Evolutionary conservation across 2,797 vertebrate genomes (phyloP), one percentile per base, ranked within the genome.

Genomic region (Odontamblyopus lacepedii): DNA sequence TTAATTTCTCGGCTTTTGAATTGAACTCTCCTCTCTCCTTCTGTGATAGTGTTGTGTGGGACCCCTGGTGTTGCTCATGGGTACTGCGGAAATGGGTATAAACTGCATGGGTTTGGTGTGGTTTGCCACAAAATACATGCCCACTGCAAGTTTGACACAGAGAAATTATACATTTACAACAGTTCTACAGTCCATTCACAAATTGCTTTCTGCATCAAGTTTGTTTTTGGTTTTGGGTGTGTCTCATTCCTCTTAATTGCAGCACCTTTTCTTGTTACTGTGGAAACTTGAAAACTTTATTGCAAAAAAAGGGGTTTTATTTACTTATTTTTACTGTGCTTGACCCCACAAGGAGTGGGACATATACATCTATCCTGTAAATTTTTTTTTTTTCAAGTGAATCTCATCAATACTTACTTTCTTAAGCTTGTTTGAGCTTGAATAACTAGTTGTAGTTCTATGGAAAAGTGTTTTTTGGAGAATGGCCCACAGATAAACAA

Each of bases 71-170:
- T 93, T 93, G 93, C 76, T 94, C 92, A 85, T 91, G 86, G 93
- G 92, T 95, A 94, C 94, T 92, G 80, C 94, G 93, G 88, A 83
- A 64, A 93, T 92, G 92, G 94, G 94, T 95, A 95, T 93, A 92
- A 91, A 91, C 83, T 94, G 94, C 94, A 95, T 95, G 94, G 92
- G 93, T 94, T 93, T 95, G 93, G 89, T 92, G 90, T 93, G 87
- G 77, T 88, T 88, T 81, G 38, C 85, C 84, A 84, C 86, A 77
- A 75, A 74, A 77, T 79, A 86, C 78, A 78, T 87, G 81, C 69
- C 78, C 86, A 85, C 84, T 82, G 79, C 83, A 85, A 85, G 75
- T 59, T 59, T 74, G 59, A 77, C 63, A 73, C 79, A 53, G 6
- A 78, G 5, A 75, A 61, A 5, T 23, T 23, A 80, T 57, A 16